Percentiles rank a stretch among this genome's conserved stretches.
Evolutionary conservation across 2,888 invertebrate species (phyloP).

Genomic region (Rhyacophila evoluta): DNA sequence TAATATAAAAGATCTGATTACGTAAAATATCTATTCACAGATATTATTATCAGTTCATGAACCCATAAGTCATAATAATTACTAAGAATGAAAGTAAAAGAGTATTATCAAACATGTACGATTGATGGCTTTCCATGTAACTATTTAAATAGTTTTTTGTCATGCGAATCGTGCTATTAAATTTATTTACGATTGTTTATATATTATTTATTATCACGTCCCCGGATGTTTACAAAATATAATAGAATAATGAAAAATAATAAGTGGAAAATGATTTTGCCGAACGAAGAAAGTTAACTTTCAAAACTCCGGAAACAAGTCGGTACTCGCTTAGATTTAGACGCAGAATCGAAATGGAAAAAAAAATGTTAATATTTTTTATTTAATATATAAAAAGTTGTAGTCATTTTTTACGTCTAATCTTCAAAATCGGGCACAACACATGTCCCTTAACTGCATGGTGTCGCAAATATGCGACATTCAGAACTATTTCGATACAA

Average conservation of each 20-base stretch:
- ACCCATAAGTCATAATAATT: neutral
- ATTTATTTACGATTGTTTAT: neutral
- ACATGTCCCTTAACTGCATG: too few relatives aligned
- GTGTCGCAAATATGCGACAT: too few relatives aligned
- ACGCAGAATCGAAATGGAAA: neutral
- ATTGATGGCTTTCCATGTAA: neutral
- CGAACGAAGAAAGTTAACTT: neutral
- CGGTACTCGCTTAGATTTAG: neutral
- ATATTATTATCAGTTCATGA: neutral
- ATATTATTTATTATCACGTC: conserved; percentile 1
- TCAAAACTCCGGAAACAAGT: neutral
- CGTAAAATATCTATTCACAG: too few relatives aligned
- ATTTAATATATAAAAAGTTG: too few relatives aligned
- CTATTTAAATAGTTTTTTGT: neutral
- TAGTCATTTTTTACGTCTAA: too few relatives aligned
- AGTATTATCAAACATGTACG: neutral
- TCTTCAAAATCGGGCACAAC: too few relatives aligned
- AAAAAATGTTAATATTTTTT: too few relatives aligned
- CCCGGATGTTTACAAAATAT: neutral
- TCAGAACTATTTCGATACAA: too few relatives aligned
- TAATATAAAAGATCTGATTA: too few relatives aligned
- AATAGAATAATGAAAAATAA: neutral
- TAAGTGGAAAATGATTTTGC: neutral
- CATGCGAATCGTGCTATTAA: neutral
- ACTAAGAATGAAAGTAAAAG: neutral